Evolutionary conservation across 2,113 vertebrate genomes (phyloP).

Genomic region (Bubo scandiacus): DNA sequence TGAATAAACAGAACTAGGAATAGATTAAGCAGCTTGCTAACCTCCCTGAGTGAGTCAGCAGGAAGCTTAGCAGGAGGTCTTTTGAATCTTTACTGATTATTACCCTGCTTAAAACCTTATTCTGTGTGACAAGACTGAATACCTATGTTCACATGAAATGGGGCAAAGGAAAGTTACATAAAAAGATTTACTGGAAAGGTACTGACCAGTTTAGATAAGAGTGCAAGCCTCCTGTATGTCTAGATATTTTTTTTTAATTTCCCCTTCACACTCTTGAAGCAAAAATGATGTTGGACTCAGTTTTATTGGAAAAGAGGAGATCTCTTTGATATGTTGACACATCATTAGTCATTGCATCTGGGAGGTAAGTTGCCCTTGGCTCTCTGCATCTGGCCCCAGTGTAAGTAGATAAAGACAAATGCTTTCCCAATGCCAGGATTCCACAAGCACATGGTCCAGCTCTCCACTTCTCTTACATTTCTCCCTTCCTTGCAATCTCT

Average conservation of each 20-base stretch:
- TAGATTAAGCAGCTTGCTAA: background rate
- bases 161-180: background rate
- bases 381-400: slow-evolving; percentile 3
- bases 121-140: background rate
- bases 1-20: slow-evolving; percentile 14
- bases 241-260: background rate
- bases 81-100: background rate
- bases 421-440: background rate
- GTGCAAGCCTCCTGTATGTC: background rate
- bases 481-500: slow-evolving; percentile 28
- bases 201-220: background rate
- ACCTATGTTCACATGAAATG: background rate
- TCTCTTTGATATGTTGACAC: slow-evolving; percentile 27
- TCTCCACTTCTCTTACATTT: background rate
- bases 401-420: slow-evolving; percentile 25
- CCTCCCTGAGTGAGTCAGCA: background rate
- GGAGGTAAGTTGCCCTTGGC: slow-evolving; percentile 47
- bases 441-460: background rate
- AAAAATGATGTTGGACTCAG: background rate
- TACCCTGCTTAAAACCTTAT: background rate
- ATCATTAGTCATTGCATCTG: slow-evolving; percentile 38
- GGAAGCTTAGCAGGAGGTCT: background rate
- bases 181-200: background rate
- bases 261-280: background rate
- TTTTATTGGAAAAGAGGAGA: background rate